A percentile compares a stretch with the other conserved stretches of the same genome.
Conservation (phyloP, 2,113 vertebrate species). For the Aramus guarauna region DNA sequence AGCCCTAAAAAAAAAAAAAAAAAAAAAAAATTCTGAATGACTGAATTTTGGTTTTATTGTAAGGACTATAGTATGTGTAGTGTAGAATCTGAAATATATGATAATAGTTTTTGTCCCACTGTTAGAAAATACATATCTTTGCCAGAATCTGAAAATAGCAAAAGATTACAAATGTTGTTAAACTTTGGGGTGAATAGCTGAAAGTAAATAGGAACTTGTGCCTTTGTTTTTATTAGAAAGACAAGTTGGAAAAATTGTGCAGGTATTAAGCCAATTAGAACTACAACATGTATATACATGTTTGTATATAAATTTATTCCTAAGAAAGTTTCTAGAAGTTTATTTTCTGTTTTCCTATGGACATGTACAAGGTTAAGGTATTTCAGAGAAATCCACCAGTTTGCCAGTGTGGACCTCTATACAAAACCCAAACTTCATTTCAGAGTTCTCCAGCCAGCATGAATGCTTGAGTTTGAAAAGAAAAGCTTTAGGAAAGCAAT, state of each 20-base stretch:
- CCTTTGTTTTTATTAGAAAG: not conserved
- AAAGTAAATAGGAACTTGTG: not conserved
- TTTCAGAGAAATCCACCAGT: not conserved
- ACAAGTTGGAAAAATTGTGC: not conserved
- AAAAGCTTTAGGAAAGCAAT: not conserved
- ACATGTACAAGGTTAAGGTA: not conserved
- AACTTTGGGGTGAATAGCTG: not conserved
- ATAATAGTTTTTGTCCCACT: not conserved
- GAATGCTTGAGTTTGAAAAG: not conserved
- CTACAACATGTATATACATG: not conserved
- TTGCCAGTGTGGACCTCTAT: not conserved
- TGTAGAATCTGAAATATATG: not conserved
- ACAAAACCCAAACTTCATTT: not conserved
- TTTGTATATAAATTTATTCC: not conserved
- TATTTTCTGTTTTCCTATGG: not conserved
- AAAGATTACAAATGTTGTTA: not conserved
- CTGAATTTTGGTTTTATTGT: not conserved
- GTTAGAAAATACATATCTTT: not conserved
- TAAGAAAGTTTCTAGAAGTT: not conserved
- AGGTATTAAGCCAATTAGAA: not conserved
- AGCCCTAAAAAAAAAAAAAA: not conserved
- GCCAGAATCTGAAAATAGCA: not conserved
- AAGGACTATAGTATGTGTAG: not conserved
- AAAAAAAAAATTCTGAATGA: not conserved
- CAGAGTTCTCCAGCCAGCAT: not conserved